phyloP scores from a whole-genome alignment of 2,888 invertebrate species.

The Spisula solida region DNA sequence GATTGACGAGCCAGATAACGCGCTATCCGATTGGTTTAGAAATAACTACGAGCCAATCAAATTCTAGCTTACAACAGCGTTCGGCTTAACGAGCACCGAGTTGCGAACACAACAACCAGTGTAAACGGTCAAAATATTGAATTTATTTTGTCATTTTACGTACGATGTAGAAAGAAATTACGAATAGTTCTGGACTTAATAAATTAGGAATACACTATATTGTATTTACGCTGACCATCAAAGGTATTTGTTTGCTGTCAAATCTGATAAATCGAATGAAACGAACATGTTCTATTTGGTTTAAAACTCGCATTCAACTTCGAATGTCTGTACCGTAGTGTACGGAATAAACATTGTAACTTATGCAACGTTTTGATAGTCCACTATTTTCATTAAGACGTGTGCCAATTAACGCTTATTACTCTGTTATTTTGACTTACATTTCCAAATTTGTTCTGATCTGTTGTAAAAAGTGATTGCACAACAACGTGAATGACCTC shows the following conservation, averaged over 20 bases:
- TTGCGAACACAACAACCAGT: conserved; percentile 66
- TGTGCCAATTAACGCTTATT: too few relatives aligned
- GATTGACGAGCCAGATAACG: conserved; percentile 27
- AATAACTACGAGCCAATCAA: conserved; percentile 66
- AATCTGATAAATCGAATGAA: not conserved
- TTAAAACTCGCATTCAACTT: conserved; percentile 1
- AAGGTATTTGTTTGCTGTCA: conserved; percentile 38
- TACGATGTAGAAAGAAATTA: conserved; percentile 18
- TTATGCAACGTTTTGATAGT: too few relatives aligned
- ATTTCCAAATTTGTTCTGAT: too few relatives aligned
- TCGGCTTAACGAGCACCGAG: conserved; percentile 56
- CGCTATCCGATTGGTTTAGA: conserved; percentile 65
- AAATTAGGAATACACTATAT: not conserved
- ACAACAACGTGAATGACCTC: too few relatives aligned
- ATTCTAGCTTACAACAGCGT: conserved; percentile 28
- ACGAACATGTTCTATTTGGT: conserved; percentile 13
- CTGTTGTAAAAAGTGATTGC: too few relatives aligned
- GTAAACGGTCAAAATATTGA: conserved; percentile 49
- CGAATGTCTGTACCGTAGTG: too few relatives aligned
- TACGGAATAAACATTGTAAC: too few relatives aligned
- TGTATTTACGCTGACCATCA: conserved; percentile 51
- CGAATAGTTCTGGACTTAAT: not conserved
- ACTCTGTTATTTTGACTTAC: too few relatives aligned
- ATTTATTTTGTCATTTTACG: conserved; percentile 34
- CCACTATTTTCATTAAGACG: too few relatives aligned